A percentile compares a stretch with the other conserved stretches of the same genome.
Evolutionary conservation across 2,113 vertebrate genomes (phyloP).

Genomic region (Telmatochromis sp.): DNA sequence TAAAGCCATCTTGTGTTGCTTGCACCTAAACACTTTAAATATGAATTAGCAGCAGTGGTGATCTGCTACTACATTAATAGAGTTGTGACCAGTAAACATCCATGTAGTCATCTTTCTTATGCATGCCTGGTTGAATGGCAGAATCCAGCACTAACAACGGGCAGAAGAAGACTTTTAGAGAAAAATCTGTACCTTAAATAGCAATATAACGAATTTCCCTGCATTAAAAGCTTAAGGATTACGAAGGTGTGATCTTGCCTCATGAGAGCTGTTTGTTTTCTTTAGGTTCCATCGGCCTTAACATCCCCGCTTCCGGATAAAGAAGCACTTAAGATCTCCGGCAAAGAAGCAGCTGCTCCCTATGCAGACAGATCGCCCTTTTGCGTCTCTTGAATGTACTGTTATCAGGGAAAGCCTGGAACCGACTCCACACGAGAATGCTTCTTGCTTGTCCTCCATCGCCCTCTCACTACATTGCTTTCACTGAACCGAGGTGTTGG

Average conservation of each 20-base stretch:
- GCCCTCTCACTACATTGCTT: constrained; percentile 47
- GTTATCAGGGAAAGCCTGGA: constrained; percentile 59
- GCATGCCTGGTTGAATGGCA: not conserved
- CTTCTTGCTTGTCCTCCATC: constrained; percentile 42
- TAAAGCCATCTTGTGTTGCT: not conserved
- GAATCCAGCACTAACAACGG: not conserved
- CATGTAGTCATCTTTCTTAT: not conserved
- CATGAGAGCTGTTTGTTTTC: not conserved
- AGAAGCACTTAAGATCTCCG: constrained; percentile 67
- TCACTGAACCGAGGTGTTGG: constrained; percentile 24
- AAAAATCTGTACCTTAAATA: not conserved
- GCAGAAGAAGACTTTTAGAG: not conserved
- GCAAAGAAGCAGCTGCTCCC: constrained; percentile 55
- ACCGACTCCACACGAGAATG: constrained; percentile 28
- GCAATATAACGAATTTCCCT: not conserved
- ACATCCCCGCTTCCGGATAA: constrained; percentile 40
- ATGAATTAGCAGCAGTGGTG: not conserved
- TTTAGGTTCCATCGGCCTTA: constrained; percentile 94
- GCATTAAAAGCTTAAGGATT: not conserved
- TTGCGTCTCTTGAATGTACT: constrained; percentile 74
- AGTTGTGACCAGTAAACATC: not conserved
- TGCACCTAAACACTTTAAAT: not conserved
- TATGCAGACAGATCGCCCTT: constrained; percentile 53
- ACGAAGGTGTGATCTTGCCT: not conserved
- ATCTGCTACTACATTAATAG: not conserved